Conservation (phyloP, 2,888 invertebrate species). For the Neoaliturus tenellus region DNA sequence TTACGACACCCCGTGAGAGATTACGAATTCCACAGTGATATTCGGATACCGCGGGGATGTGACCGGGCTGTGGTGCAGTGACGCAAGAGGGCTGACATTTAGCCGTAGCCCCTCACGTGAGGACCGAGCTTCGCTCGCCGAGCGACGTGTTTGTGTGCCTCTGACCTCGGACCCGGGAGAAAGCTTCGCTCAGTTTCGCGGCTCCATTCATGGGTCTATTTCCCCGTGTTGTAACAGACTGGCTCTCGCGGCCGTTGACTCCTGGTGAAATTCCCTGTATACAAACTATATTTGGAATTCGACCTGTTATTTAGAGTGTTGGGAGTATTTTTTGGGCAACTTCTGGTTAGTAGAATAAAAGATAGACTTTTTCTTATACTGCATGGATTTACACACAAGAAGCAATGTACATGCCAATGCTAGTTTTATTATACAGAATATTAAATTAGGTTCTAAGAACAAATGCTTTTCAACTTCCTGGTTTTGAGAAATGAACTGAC, state of each 20-base stretch:
- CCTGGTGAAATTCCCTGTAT: not conserved
- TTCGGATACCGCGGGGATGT: not conserved
- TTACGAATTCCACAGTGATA: not conserved
- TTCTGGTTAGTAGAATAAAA: too few species aligned
- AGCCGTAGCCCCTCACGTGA: not conserved
- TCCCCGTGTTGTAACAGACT: not conserved
- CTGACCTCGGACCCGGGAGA: conserved; percentile 1
- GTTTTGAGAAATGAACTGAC: too few species aligned
- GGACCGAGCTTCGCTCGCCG: too few species aligned
- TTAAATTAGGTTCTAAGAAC: too few species aligned
- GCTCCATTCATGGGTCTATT: conserved; percentile 25
- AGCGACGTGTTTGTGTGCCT: not conserved
- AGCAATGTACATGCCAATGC: too few species aligned
- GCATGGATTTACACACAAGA: too few species aligned
- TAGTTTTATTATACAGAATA: too few species aligned
- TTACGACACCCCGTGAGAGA: not conserved
- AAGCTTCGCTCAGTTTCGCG: not conserved
- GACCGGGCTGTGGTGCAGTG: not conserved
- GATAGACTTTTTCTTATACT: too few species aligned
- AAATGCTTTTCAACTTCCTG: too few species aligned
- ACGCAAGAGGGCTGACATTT: conserved; percentile 3
- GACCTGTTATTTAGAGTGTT: too few species aligned
- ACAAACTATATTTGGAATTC: too few species aligned
- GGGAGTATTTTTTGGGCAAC: too few species aligned
- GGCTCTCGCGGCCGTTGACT: conserved; percentile 6